phyloP scores from a whole-genome alignment of 2,888 invertebrate genomes.

The Melanostoma scalare region DNA sequence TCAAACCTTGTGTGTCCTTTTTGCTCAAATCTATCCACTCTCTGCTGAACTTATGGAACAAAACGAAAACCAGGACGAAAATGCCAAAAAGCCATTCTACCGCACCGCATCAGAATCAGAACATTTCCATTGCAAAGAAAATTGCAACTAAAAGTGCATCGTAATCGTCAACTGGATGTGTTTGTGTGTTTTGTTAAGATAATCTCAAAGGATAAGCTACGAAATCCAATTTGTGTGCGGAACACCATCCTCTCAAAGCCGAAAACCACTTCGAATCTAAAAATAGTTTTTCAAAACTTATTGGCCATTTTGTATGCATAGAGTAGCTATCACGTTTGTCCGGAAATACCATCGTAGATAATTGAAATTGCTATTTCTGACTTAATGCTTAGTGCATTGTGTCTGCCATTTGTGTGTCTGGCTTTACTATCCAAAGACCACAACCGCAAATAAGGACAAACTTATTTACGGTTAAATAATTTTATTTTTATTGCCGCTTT shows the following conservation, averaged over 20 bases:
- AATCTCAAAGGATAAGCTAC: slow-evolving; percentile 51
- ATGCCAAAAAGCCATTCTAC: slow-evolving; percentile 7
- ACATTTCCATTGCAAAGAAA: slow-evolving; percentile 1
- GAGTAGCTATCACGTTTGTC: slow-evolving; percentile 32
- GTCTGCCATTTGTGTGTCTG: slow-evolving; percentile 1
- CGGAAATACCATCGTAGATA: slow-evolving; percentile 45
- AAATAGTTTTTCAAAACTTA: slow-evolving; percentile 48
- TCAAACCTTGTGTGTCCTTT: background rate
- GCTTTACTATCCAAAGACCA: background rate
- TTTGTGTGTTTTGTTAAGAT: background rate
- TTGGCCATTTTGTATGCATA: slow-evolving; percentile 48
- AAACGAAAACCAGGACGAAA: background rate
- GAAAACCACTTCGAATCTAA: slow-evolving; percentile 18
- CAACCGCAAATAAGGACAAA: slow-evolving; percentile 39
- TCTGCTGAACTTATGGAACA: background rate
- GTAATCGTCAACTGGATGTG: background rate
- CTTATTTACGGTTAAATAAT: slow-evolving; percentile 10
- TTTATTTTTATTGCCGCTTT: slow-evolving; percentile 25
- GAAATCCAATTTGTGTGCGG: slow-evolving; percentile 49
- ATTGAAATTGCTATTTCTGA: slow-evolving; percentile 49
- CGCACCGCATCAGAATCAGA: background rate
- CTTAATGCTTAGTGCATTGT: slow-evolving; percentile 18
- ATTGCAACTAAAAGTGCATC: background rate
- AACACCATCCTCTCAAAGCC: background rate
- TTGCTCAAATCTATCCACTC: no score